phyloP scores from a whole-genome alignment of 2,888 invertebrate species.

The Caradrina clavipalpis region DNA sequence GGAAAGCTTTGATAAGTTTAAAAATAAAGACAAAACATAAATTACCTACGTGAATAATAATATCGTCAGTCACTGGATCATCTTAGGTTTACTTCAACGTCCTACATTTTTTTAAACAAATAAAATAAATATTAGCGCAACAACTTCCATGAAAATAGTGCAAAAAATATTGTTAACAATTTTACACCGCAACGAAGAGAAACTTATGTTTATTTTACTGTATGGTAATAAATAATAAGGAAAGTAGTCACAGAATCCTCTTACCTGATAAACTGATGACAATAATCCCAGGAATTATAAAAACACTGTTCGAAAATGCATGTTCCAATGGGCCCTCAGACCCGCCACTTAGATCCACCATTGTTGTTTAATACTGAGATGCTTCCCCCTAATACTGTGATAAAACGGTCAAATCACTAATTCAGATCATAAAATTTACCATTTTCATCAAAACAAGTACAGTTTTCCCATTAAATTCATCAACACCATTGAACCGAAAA shows the following conservation, averaged over 20 bases:
- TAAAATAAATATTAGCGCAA: neutral
- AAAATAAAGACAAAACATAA: too few relatives aligned
- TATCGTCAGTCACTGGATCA: too few relatives aligned
- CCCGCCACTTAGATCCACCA: constrained; percentile 96
- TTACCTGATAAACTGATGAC: constrained; percentile 95
- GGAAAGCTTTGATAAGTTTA: too few relatives aligned
- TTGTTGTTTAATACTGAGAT: constrained; percentile 85
- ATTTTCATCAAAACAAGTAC: constrained; percentile 16
- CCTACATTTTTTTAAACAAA: too few relatives aligned
- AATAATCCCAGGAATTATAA: constrained; percentile 96
- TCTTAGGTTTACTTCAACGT: too few relatives aligned
- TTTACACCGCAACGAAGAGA: constrained; percentile 1
- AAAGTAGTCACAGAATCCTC: constrained; percentile 54
- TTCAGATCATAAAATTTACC: constrained; percentile 44
- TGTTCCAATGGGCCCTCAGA: constrained; percentile 96
- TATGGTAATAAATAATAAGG: neutral
- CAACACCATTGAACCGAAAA: constrained; percentile 39
- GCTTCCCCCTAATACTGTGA: constrained; percentile 54
- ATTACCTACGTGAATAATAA: too few relatives aligned
- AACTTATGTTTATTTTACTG: neutral
- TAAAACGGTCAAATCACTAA: constrained; percentile 25
- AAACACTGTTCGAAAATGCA: constrained; percentile 96
- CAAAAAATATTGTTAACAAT: neutral
- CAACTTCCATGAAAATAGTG: constrained; percentile 23
- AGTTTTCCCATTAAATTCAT: constrained; percentile 10